Percentiles rank a stretch among this genome's conserved stretches.
Evolutionary conservation across 2,113 vertebrate species (phyloP).

Genomic region (Zosterops japonicus): DNA sequence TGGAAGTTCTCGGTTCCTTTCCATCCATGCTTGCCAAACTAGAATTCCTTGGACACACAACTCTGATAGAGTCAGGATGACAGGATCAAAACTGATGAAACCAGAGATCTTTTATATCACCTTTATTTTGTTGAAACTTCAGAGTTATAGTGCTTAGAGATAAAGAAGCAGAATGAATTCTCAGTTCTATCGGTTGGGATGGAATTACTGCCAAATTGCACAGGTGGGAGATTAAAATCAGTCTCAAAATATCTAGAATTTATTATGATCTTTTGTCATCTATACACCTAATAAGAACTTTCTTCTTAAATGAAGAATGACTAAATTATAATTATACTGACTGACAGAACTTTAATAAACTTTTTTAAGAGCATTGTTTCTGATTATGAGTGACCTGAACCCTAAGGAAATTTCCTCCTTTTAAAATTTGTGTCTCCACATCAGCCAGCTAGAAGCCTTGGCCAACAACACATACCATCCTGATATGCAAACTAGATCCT

Average conservation of each 20-base stretch:
- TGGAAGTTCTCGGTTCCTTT: neutral
- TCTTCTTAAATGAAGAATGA: slow-evolving; percentile 39
- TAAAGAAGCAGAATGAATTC: neutral
- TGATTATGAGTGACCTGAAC: neutral
- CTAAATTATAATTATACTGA: neutral
- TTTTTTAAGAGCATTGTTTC: neutral
- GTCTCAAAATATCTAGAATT: slow-evolving; percentile 35
- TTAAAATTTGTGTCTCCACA: neutral
- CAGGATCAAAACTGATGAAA: neutral
- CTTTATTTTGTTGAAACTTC: neutral
- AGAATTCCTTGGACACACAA: neutral
- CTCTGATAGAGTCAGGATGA: neutral
- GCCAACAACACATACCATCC: neutral
- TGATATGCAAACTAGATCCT: neutral
- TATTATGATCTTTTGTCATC: slow-evolving; percentile 35
- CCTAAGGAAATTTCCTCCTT: neutral
- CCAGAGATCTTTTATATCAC: neutral
- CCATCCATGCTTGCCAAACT: neutral
- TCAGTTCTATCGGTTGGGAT: neutral
- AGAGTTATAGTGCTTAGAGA: neutral
- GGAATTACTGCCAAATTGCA: slow-evolving; percentile 32
- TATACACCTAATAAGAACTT: slow-evolving; percentile 1
- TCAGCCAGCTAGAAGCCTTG: neutral
- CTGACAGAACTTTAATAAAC: slow-evolving; percentile 36
- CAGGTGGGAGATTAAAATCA: slow-evolving; percentile 59